Evolutionary conservation across 1,140 invertebrate genomes (phyloP), one percentile per base, ranked within the genome.

Genomic region (Ceratosolen solmsi): DNA sequence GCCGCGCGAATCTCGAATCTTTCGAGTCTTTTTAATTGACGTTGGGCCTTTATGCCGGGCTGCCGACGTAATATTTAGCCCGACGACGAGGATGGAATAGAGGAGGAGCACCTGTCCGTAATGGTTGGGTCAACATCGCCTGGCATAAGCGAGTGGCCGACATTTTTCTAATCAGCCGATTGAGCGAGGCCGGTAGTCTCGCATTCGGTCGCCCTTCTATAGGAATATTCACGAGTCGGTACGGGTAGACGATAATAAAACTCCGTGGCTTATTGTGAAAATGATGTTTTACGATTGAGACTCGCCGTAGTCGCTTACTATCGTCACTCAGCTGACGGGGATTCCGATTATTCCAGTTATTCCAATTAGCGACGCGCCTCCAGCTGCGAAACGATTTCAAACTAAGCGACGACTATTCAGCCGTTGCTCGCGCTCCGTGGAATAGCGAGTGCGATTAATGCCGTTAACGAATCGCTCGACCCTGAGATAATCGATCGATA

Each of bases 261-360:
- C 11, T 1, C 1, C 1, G 4, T 25, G 46, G 3, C 54, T 73
- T 33, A 54, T 73, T 13, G 51, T 17, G 71, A 15, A 73, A 65
- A 76, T 22, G 20, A 63, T 74, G 75, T 79, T 38, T 15, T 41
- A 46, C 7, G 38, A 33, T 33, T 30, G 80, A 30, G 41, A 20
- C 17, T 30, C 2, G 20, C 41, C 33, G 60, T 68, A 38, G 77
- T 77, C 78, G 78, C 78, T 80, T 75, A 54, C 79, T 78, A 54
- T 54, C 72, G 60, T 56, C 73, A 51, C 27, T 46, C 60, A 27
- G 20, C 20, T 1, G 56, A 41, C 63, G 76, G 84, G 83, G 65
- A 86, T 84, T 86, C 73, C 74, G 70, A 86, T 86, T 86, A 84
- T 82, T 81, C 60, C 27, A 79, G 71, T 84, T 82, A 80, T 79